A percentile compares a stretch with the other conserved stretches of the same genome.
Conservation (phyloP, 2,888 invertebrate species). For the Meandrusa payeni region DNA sequence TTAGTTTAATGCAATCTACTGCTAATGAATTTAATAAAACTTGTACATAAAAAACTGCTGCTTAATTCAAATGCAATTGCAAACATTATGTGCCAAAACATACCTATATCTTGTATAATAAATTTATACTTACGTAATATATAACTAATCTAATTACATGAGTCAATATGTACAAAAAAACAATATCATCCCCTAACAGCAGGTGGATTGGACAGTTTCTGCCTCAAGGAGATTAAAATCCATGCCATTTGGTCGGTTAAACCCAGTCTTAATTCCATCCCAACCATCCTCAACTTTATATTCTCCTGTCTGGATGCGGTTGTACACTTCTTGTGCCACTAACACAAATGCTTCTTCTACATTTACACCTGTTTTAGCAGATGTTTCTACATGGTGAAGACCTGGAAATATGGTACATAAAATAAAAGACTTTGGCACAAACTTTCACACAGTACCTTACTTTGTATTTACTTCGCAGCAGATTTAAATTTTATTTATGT, state of each 20-base stretch:
- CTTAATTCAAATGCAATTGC: slow-evolving; percentile 16
- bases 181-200: slow-evolving; percentile 82
- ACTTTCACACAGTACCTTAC: no score
- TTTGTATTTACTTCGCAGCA: no score
- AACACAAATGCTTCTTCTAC: slow-evolving; percentile 95
- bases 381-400: slow-evolving; percentile 97
- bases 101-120: slow-evolving; percentile 37
- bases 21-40: slow-evolving; percentile 3
- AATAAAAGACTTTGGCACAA: no score
- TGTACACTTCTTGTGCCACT: slow-evolving; percentile 94
- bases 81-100: slow-evolving; percentile 25
- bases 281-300: slow-evolving; percentile 97
- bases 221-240: slow-evolving; percentile 94
- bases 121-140: slow-evolving; percentile 54
- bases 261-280: slow-evolving; percentile 98
- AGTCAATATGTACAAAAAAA: slow-evolving; percentile 41
- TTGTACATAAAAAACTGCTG: slow-evolving; percentile 15
- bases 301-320: slow-evolving; percentile 94
- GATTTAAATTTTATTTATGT: no score
- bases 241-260: slow-evolving; percentile 89
- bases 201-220: slow-evolving; percentile 93
- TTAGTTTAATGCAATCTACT: not conserved
- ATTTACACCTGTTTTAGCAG: slow-evolving; percentile 94
- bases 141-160: slow-evolving; percentile 34
- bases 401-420: slow-evolving; percentile 45